Evolutionary conservation across 2,797 vertebrate species (phyloP).

Genomic region (Sitta carolinensis): DNA sequence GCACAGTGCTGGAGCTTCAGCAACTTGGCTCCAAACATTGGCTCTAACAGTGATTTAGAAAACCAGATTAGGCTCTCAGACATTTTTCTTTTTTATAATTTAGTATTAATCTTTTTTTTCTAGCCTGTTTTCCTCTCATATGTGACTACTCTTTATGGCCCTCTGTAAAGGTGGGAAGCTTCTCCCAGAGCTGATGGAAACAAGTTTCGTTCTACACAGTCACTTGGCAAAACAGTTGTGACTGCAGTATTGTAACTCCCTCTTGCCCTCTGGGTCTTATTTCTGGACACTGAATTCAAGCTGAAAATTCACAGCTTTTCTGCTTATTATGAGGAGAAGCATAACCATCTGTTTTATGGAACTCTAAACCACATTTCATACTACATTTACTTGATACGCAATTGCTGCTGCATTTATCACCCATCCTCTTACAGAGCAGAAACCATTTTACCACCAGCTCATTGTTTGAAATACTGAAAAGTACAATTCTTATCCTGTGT

Average conservation of each 20-base stretch:
- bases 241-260: background rate
- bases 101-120: background rate
- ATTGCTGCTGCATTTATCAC: background rate
- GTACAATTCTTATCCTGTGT: background rate
- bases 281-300: background rate
- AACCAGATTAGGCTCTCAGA: background rate
- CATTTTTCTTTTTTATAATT: background rate
- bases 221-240: background rate
- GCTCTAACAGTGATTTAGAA: background rate
- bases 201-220: background rate
- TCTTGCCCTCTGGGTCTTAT: background rate
- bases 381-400: background rate
- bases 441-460: background rate
- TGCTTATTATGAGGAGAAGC: background rate
- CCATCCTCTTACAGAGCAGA: background rate
- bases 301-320: background rate
- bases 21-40: background rate
- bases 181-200: background rate
- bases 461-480: background rate
- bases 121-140: background rate
- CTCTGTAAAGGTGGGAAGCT: background rate
- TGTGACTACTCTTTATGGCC: background rate
- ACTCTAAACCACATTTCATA: background rate
- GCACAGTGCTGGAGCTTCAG: background rate
- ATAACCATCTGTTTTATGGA: background rate